Evolutionary conservation across 2,113 vertebrate species (phyloP).

Genomic region (Pseudopodoces humilis): DNA sequence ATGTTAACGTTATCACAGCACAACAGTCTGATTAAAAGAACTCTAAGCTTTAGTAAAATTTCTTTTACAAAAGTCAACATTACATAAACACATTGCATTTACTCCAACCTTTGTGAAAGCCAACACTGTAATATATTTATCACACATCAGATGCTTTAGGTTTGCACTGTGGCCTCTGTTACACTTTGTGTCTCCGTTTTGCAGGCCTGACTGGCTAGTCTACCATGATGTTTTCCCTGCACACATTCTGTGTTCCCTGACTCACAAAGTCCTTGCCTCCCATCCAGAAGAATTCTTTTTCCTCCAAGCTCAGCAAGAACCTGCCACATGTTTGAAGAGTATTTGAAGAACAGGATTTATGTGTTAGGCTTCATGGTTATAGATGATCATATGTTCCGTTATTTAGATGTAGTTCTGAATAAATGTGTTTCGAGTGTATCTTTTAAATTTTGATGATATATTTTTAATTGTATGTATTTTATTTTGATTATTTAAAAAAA

Average conservation of each 20-base stretch:
- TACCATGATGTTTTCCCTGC: too few species aligned
- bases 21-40: too few species aligned
- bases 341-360: not conserved
- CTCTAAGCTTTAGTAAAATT: too few species aligned
- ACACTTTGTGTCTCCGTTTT: not conserved
- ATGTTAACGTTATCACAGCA: too few species aligned
- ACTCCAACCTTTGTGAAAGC: too few species aligned
- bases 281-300: accelerated
- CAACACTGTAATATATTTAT: too few species aligned
- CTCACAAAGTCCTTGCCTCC: not conserved
- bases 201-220: not conserved
- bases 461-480: not conserved
- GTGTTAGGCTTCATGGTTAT: not conserved
- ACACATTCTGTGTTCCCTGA: not conserved
- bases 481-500: not conserved
- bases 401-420: not conserved
- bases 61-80: too few species aligned
- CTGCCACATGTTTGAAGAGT: accelerated
- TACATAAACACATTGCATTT: too few species aligned
- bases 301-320: not conserved
- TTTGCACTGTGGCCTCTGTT: not conserved
- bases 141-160: too few species aligned
- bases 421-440: not conserved
- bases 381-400: not conserved
- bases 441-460: not conserved